Base-by-base conservation (phyloP, 2,888 invertebrate genomes). In the Conus canariensis region DNA sequence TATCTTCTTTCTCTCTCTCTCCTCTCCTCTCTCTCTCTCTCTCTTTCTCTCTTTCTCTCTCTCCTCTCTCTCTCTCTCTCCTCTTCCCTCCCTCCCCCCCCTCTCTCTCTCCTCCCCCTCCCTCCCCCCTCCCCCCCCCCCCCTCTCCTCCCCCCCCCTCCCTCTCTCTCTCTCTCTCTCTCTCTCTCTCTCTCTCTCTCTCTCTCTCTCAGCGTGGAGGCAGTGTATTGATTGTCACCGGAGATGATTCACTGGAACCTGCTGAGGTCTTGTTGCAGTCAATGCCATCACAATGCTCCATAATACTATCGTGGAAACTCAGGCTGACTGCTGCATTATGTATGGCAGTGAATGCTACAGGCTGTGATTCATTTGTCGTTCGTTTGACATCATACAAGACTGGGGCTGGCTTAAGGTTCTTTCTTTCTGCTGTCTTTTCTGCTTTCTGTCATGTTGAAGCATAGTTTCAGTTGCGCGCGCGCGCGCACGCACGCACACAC, bases 141-240 rank as follows among this genome's bases (percentile, higher is more conserved):
- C 8, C 74, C n/a, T n/a, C 14, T 56, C 3, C n/a, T 22, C 56
- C 8, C 59, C 6, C 85, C 0, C 25, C 10, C 59, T 45, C 30
- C 10, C 59, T 83, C 56, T 19, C 19, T 19, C n/a, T 30, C 59
- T 45, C 59, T 45, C 59, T 45, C 59, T 45, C 85, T 19, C 58
- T 59, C 74, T 74, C 74, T 74, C 74, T 74, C 74, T 74, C 74
- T 74, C 74, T 74, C 74, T n/a, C 74, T n/a, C n/a, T 74, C n/a
- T 64, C 74, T 74, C n/a, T 74, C 16, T 64, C 16, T 14, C 64
- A 10, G 64, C 64, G 64, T 45, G 45, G 45, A 45, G 45, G 45
- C 45, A 1, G 16, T 22, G 67, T 67, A 67, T 67, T 67, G 67
- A 67, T 67, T 67, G 67, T 22, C 67, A 82, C 30, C 19, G 82